Evolutionary conservation across 2,113 vertebrate genomes (phyloP).

Genomic region (Recurvirostra avosetta): DNA sequence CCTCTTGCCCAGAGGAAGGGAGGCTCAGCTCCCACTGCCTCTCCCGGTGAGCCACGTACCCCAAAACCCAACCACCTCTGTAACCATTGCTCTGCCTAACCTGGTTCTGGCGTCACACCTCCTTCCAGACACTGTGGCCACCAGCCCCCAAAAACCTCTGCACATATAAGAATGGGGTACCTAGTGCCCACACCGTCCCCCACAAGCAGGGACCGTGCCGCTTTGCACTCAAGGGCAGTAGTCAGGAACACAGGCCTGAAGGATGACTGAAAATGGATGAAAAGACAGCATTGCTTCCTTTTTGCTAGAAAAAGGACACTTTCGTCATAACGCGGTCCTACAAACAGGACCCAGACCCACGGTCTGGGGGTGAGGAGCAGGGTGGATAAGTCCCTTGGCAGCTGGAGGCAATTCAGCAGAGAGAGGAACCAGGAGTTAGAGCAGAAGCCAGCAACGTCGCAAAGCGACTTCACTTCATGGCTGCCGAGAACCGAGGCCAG

Average conservation of each 20-base stretch:
- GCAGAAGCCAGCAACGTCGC: background rate
- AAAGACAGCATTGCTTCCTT: background rate
- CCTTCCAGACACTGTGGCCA: background rate
- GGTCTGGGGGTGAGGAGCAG: background rate
- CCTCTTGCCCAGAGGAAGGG: background rate
- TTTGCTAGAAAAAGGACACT: background rate
- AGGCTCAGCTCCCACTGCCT: rapidly evolving
- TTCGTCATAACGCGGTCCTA: background rate
- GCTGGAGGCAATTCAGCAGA: background rate
- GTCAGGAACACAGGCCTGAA: rapidly evolving
- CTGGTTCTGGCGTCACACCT: background rate
- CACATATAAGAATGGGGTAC: background rate
- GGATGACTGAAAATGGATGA: rapidly evolving
- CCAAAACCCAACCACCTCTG: background rate
- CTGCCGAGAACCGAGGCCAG: rapidly evolving
- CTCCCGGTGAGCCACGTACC: background rate
- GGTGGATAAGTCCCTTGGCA: background rate
- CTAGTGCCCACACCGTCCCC: background rate
- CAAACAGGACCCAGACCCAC: background rate
- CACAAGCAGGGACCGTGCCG: rapidly evolving
- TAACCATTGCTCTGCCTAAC: rapidly evolving
- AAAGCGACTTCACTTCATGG: rapidly evolving
- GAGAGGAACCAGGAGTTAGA: background rate
- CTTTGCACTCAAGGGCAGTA: background rate
- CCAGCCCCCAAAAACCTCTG: background rate